phyloP scores from a whole-genome alignment of 2,113 vertebrate genomes.

The Xiphophorus hellerii region DNA sequence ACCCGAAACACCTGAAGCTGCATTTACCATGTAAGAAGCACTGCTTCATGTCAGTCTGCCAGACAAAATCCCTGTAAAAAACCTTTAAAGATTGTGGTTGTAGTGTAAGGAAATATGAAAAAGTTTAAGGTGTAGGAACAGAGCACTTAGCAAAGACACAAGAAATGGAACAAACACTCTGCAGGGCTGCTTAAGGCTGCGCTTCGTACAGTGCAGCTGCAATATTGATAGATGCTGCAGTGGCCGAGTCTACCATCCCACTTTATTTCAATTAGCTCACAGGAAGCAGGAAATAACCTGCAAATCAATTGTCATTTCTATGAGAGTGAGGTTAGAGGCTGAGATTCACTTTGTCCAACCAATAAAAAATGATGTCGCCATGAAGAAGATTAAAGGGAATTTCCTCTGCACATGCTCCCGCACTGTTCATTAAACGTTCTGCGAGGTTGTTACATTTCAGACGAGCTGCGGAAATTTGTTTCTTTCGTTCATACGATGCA shows the following conservation, averaged over 20 bases:
- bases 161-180: constrained; percentile 32
- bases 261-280: constrained; percentile 80
- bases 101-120: not conserved
- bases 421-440: constrained; percentile 45
- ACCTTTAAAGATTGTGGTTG: not conserved
- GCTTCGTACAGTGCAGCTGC: constrained; percentile 34
- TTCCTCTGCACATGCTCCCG: constrained; percentile 30
- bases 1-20: not conserved
- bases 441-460: constrained; percentile 32
- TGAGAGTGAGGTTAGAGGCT: constrained; percentile 41
- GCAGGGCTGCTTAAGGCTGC: constrained; percentile 39
- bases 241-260: constrained; percentile 60
- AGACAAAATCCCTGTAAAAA: not conserved
- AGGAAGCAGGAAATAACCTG: constrained; percentile 80
- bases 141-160: constrained; percentile 20
- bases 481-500: constrained; percentile 1
- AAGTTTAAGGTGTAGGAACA: not conserved
- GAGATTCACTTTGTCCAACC: constrained; percentile 68
- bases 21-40: not conserved
- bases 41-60: not conserved
- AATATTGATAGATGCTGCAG: constrained; percentile 75
- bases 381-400: constrained; percentile 68
- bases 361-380: constrained; percentile 68
- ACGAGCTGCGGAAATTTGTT: constrained; percentile 18
- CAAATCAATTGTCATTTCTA: constrained; percentile 78